Conservation (phyloP, 2,888 invertebrate species). For the Chrysodeixis includens region DNA sequence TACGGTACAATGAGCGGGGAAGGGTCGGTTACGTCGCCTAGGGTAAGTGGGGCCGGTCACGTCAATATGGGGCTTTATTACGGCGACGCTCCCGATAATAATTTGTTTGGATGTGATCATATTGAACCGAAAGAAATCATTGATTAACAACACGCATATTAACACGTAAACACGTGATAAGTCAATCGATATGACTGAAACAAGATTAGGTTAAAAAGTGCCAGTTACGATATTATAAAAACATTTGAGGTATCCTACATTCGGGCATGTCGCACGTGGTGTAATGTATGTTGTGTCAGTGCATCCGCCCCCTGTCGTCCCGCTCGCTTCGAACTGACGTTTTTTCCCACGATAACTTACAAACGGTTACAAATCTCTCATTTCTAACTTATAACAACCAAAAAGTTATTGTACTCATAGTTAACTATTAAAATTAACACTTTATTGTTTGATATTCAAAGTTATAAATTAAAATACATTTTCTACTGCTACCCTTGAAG, state of each 20-base stretch:
- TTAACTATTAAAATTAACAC: conserved; percentile 29
- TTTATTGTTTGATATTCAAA: conserved; percentile 41
- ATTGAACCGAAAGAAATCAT: conserved; percentile 53
- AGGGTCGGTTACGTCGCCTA: conserved; percentile 82
- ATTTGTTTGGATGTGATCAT: conserved; percentile 79
- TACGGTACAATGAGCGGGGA: conserved; percentile 86
- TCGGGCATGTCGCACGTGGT: conserved; percentile 77
- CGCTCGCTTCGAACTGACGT: conserved; percentile 77
- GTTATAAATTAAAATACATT: conserved; percentile 42
- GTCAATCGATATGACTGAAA: not conserved
- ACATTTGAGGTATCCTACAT: conserved; percentile 55
- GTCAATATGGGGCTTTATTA: conserved; percentile 87
- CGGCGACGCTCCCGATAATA: conserved; percentile 80
- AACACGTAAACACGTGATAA: conserved; percentile 19
- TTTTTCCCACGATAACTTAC: conserved; percentile 85
- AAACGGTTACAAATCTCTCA: conserved; percentile 74
- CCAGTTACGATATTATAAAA: conserved; percentile 14
- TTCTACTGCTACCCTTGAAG: conserved; percentile 72
- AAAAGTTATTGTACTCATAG: conserved; percentile 58
- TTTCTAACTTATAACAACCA: not conserved
- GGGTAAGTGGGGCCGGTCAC: conserved; percentile 88
- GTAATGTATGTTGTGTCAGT: conserved; percentile 70
- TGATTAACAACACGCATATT: conserved; percentile 29
- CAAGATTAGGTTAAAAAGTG: not conserved
- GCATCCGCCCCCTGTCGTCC: conserved; percentile 80